phyloP scores from a whole-genome alignment of 2,888 invertebrate species.

The Agriotes lineatus region DNA sequence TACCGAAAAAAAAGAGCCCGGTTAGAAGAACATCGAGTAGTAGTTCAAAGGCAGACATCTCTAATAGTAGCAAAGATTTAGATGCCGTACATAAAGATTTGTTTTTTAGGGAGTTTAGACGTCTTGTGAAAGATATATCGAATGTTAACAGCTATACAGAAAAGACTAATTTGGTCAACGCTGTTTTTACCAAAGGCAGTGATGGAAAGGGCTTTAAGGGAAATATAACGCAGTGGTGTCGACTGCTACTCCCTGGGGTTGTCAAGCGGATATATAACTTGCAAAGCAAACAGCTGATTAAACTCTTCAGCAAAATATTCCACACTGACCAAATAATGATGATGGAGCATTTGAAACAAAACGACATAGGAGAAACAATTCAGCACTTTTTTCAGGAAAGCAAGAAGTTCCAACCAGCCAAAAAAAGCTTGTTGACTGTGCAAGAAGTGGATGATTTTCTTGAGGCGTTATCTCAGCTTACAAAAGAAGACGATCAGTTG shows the following conservation, averaged over 20 bases:
- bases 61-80: neutral
- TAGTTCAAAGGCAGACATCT: neutral
- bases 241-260: constrained; percentile 84
- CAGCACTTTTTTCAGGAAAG: constrained; percentile 81
- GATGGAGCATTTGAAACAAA: constrained; percentile 88
- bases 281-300: constrained; percentile 91
- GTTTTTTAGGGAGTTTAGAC: constrained; percentile 81
- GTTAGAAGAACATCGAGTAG: constrained; percentile 7
- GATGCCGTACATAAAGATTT: constrained; percentile 71
- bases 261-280: constrained; percentile 91
- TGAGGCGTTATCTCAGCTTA: constrained; percentile 78
- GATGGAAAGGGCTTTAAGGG: constrained; percentile 79
- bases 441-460: constrained; percentile 84
- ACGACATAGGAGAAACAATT: constrained; percentile 92
- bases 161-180: constrained; percentile 81
- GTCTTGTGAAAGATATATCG: constrained; percentile 83
- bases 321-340: constrained; percentile 81
- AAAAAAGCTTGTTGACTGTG: constrained; percentile 78
- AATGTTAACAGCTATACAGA: constrained; percentile 83
- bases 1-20: constrained; percentile 53
- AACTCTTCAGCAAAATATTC: constrained; percentile 88
- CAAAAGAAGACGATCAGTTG: constrained; percentile 90
- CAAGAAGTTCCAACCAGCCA: constrained; percentile 70
- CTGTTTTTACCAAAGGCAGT: constrained; percentile 74
- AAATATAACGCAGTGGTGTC: constrained; percentile 84